A percentile compares a stretch with the other conserved stretches of the same genome.
phyloP scores from a whole-genome alignment of 1,140 invertebrate genomes.

The Drosophila bifasciata region DNA sequence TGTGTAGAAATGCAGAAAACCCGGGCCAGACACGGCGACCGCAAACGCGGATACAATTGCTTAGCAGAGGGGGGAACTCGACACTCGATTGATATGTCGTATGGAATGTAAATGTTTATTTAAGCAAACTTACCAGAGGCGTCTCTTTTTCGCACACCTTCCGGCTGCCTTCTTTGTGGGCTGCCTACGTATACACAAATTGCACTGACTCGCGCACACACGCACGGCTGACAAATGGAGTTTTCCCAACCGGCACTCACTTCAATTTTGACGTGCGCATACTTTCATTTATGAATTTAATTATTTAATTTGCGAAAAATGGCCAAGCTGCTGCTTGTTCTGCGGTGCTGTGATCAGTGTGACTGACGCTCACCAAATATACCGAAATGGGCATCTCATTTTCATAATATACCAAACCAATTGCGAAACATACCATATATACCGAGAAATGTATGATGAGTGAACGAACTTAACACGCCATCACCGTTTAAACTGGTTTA shows the following conservation, averaged over 20 bases:
- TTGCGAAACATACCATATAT: not conserved
- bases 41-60: not conserved
- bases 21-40: slow-evolving; percentile 1
- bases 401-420: too few relatives aligned
- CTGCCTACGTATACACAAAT: not conserved
- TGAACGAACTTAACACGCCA: too few relatives aligned
- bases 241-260: too few relatives aligned
- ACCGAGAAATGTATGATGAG: too few relatives aligned
- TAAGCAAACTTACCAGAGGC: slow-evolving; percentile 36
- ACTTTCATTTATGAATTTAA: not conserved
- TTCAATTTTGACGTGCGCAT: not conserved
- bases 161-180: slow-evolving; percentile 5
- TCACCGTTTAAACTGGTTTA: too few relatives aligned
- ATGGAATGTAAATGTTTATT: too few relatives aligned
- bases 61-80: too few relatives aligned
- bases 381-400: too few relatives aligned
- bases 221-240: too few relatives aligned
- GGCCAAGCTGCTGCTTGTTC: not conserved
- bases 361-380: not conserved
- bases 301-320: not conserved
- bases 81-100: too few relatives aligned
- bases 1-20: slow-evolving; percentile 12
- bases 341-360: slow-evolving; percentile 7
- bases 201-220: not conserved
- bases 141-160: slow-evolving; percentile 34